Conservation (phyloP, 2,113 vertebrate genomes). For the Cynocephalus volans region DNA sequence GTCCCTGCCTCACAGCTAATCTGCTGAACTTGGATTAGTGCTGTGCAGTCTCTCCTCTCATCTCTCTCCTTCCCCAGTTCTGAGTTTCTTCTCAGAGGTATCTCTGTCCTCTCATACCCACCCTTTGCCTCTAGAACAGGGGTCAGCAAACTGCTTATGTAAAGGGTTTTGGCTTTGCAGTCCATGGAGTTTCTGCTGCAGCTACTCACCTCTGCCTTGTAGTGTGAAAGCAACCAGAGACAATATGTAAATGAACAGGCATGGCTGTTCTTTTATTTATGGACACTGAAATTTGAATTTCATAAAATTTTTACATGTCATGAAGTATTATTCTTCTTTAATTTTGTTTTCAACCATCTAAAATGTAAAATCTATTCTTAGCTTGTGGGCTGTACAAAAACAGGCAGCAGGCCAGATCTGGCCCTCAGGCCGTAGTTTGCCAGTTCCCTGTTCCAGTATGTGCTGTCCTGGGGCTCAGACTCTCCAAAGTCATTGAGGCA, state of each 20-base stretch:
- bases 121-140: background rate
- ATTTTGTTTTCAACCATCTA: slow-evolving; percentile 69
- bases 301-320: slow-evolving; percentile 60
- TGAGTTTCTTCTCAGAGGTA: background rate
- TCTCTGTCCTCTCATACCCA: background rate
- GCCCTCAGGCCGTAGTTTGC: slow-evolving; percentile 43
- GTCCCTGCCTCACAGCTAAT: background rate
- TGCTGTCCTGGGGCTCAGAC: background rate
- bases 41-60: background rate
- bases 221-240: background rate
- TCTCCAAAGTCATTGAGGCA: slow-evolving; percentile 5
- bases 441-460: slow-evolving; percentile 56
- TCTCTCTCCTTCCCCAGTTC: background rate
- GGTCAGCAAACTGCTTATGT: background rate
- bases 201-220: background rate
- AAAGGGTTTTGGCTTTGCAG: background rate
- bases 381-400: slow-evolving; percentile 48
- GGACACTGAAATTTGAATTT: slow-evolving; percentile 70
- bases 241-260: background rate
- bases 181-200: background rate
- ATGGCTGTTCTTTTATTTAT: slow-evolving; percentile 9
- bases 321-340: slow-evolving; percentile 62
- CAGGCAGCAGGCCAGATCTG: slow-evolving; percentile 53
- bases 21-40: background rate
- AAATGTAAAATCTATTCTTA: slow-evolving; percentile 74